Conservation (phyloP, 1,140 invertebrate species). For the Druon quercuslanigerum region DNA sequence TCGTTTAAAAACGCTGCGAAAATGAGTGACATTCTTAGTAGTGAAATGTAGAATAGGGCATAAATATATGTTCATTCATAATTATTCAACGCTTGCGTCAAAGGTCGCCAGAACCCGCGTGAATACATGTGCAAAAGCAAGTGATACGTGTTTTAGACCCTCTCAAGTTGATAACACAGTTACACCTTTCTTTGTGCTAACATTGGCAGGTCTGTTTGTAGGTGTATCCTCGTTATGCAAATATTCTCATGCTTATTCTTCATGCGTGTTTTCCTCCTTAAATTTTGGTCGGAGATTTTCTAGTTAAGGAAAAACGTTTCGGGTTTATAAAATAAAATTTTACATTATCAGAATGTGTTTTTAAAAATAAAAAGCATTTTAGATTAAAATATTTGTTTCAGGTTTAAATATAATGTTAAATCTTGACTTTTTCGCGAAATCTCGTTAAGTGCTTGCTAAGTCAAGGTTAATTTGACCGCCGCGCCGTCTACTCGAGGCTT, state of each 20-base stretch:
- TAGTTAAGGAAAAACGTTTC: too few species aligned
- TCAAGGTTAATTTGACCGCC: not conserved
- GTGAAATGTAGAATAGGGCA: not conserved
- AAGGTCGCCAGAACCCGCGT: constrained; percentile 2
- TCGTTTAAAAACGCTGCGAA: too few species aligned
- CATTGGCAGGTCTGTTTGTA: not conserved
- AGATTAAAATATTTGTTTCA: too few species aligned
- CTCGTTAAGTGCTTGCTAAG: not conserved
- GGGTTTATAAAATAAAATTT: too few species aligned
- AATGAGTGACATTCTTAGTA: too few species aligned
- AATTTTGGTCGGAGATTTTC: constrained; percentile 7
- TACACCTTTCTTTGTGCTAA: not conserved
- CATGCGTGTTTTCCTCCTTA: constrained; percentile 28
- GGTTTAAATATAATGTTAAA: not conserved
- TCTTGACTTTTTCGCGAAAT: not conserved
- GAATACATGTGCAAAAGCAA: not conserved
- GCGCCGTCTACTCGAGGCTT: not conserved
- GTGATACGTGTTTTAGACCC: constrained; percentile 1
- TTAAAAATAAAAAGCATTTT: too few species aligned
- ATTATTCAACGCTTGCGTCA: constrained; percentile 19
- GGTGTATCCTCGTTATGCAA: constrained; percentile 41
- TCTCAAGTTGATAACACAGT: not conserved
- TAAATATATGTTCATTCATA: constrained; percentile 7
- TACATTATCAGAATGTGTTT: too few species aligned
- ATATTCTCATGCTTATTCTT: constrained; percentile 46